These are phyloP conservation scores for Plectrocnemia conspersa DNA, from an alignment of 1,140 invertebrate species.

Conservation along the genomic window DNA sequence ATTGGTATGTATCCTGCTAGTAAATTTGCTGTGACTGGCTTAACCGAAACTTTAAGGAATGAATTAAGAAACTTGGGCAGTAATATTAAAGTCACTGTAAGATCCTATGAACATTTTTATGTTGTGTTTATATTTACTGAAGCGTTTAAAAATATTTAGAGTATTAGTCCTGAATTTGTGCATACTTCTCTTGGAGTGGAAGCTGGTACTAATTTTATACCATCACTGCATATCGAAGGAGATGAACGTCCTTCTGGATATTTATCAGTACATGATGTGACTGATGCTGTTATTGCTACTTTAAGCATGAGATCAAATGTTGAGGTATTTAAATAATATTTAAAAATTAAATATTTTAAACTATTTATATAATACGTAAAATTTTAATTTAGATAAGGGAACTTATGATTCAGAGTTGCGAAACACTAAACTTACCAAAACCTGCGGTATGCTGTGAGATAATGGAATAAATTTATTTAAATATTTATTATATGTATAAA, in stretches of 20 bases:
- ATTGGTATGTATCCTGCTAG: constrained; percentile 57
- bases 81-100: constrained; percentile 64
- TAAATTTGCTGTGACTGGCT: constrained; percentile 66
- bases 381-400: no score
- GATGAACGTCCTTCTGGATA: constrained; percentile 3
- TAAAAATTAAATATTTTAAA: neutral
- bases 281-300: constrained; percentile 1
- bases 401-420: no score
- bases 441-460: no score
- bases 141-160: constrained; percentile 39
- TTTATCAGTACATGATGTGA: constrained; percentile 5
- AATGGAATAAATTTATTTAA: no score
- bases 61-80: constrained; percentile 56
- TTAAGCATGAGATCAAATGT: constrained; percentile 7
- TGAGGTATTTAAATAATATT: neutral
- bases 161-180: constrained; percentile 58
- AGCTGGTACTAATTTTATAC: no score
- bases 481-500: no score
- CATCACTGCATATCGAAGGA: neutral
- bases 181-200: constrained; percentile 49
- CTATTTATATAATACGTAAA: no score
- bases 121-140: neutral
- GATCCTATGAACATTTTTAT: constrained; percentile 7
- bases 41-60: constrained; percentile 58
- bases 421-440: no score